Evolutionary conservation across 2,113 vertebrate species (phyloP).

Genomic region (Pachypanchax playfairii): DNA sequence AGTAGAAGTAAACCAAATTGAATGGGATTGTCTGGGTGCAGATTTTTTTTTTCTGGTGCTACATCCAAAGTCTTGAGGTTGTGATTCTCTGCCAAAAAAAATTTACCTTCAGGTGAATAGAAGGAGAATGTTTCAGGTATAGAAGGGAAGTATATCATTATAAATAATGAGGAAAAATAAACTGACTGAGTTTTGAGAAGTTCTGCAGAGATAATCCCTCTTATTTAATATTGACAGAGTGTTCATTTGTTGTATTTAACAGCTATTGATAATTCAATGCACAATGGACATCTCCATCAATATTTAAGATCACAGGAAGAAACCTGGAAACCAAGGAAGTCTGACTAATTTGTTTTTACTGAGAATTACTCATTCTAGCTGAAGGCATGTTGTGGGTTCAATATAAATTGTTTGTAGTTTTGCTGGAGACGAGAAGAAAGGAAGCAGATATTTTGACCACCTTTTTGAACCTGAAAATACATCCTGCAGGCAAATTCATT

Average conservation of each 20-base stretch:
- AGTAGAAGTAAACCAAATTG: too few species aligned
- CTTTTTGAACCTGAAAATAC: constrained; percentile 2
- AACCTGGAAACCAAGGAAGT: constrained; percentile 26
- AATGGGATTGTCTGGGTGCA: too few species aligned
- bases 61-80: too few species aligned
- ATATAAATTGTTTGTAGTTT: constrained; percentile 4
- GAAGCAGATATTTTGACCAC: neutral
- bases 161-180: too few species aligned
- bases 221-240: constrained; percentile 42
- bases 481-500: too few species aligned
- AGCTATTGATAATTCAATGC: constrained; percentile 38
- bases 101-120: too few species aligned
- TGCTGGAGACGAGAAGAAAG: neutral
- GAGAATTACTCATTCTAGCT: constrained; percentile 24
- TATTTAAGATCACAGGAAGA: constrained; percentile 44
- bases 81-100: too few species aligned
- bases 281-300: constrained; percentile 45
- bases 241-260: constrained; percentile 35
- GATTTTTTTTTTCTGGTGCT: too few species aligned
- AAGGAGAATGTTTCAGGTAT: too few species aligned
- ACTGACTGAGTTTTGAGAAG: too few species aligned
- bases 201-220: too few species aligned
- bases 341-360: constrained; percentile 44
- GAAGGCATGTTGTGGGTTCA: constrained; percentile 14
- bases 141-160: too few species aligned